phyloP scores from a whole-genome alignment of 2,797 vertebrate genomes.

The Betta splendens region DNA sequence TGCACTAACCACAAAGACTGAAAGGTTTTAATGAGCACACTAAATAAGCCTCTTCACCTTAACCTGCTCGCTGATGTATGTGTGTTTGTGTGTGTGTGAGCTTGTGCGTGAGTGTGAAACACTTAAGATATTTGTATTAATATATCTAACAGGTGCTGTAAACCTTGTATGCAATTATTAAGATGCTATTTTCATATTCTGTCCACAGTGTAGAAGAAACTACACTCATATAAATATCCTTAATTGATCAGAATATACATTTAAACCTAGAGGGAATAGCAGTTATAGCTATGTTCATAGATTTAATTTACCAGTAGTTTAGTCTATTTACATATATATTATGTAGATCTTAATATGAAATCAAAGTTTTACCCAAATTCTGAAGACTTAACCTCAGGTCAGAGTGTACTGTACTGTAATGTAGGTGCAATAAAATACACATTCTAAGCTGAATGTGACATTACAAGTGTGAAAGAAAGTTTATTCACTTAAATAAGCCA shows the following conservation, averaged over 20 bases:
- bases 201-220: constrained; percentile 35
- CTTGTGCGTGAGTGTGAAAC: constrained; percentile 3
- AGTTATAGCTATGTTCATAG: constrained; percentile 39
- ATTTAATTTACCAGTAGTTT: constrained; percentile 38
- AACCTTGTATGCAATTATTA: constrained; percentile 69
- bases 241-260: constrained; percentile 46
- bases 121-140: constrained; percentile 32
- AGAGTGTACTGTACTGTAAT: constrained; percentile 51
- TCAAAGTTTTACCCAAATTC: constrained; percentile 48
- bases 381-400: constrained; percentile 61
- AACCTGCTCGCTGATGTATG: constrained; percentile 6
- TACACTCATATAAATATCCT: constrained; percentile 42
- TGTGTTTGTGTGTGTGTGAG: not conserved
- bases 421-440: constrained; percentile 56
- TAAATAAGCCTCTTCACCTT: constrained; percentile 27
- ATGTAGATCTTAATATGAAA: constrained; percentile 53
- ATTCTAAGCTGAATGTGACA: constrained; percentile 37
- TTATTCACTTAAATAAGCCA: constrained; percentile 39
- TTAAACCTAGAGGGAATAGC: constrained; percentile 25
- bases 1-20: constrained; percentile 33
- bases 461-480: constrained; percentile 24
- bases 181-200: constrained; percentile 63
- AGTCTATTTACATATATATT: constrained; percentile 44
- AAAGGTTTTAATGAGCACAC: constrained; percentile 38
- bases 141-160: constrained; percentile 54